phyloP scores from a whole-genome alignment of 1,140 invertebrate species.

The Drosophila micromelanica region DNA sequence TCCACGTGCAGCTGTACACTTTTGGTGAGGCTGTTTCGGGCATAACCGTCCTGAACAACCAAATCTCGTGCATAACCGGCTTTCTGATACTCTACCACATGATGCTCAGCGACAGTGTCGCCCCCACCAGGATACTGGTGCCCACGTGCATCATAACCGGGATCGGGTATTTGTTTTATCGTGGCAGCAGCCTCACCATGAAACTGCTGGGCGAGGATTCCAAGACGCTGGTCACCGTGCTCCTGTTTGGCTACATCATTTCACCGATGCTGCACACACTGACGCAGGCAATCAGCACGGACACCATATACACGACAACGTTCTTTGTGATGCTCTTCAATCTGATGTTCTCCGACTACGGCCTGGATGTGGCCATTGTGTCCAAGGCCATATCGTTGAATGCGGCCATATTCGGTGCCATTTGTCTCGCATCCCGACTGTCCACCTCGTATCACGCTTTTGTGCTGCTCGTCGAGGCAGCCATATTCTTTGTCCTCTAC shows the following conservation, averaged over 20 bases:
- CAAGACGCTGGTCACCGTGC: slow-evolving; percentile 90
- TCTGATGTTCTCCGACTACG: slow-evolving; percentile 96
- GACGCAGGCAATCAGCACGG: slow-evolving; percentile 97
- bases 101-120: slow-evolving; percentile 88
- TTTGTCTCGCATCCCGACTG: slow-evolving; percentile 96
- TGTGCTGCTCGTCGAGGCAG: slow-evolving; percentile 93
- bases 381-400: slow-evolving; percentile 94
- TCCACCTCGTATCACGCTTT: slow-evolving; percentile 94
- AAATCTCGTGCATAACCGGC: slow-evolving; percentile 90
- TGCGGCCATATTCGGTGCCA: slow-evolving; percentile 95
- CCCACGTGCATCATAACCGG: slow-evolving; percentile 86
- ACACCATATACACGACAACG: slow-evolving; percentile 97
- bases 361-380: slow-evolving; percentile 91
- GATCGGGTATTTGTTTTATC: slow-evolving; percentile 84
- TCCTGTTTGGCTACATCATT: slow-evolving; percentile 93
- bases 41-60: slow-evolving; percentile 89
- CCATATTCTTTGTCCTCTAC: slow-evolving; percentile 94
- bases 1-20: slow-evolving; percentile 90
- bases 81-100: slow-evolving; percentile 91
- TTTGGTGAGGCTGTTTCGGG: slow-evolving; percentile 89
- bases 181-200: slow-evolving; percentile 64
- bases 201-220: slow-evolving; percentile 85
- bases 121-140: slow-evolving; percentile 87
- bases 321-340: slow-evolving; percentile 94
- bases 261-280: slow-evolving; percentile 97